Evolutionary conservation across 2,113 vertebrate genomes (phyloP).

Genomic region (Perca fluviatilis): DNA sequence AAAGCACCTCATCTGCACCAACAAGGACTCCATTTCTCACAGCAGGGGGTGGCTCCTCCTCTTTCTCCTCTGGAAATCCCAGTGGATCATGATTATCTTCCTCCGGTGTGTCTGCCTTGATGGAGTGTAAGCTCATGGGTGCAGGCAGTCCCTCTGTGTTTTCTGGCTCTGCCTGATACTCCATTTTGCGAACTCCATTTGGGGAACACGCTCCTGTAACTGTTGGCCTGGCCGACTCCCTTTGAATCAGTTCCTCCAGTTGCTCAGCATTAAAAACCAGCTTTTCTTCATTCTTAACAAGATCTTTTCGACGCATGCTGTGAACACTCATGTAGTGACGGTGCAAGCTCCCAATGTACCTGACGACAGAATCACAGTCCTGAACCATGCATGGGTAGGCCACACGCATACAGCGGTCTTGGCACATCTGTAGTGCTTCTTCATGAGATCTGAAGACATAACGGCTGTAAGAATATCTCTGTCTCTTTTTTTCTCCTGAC

Average conservation of each 20-base stretch:
- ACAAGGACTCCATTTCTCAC: conserved; percentile 75
- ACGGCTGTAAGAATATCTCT: background rate
- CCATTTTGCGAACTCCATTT: conserved; percentile 78
- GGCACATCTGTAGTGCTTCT: conserved; percentile 96
- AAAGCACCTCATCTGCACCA: conserved; percentile 80
- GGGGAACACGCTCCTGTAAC: conserved; percentile 52
- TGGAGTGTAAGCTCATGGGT: conserved; percentile 73
- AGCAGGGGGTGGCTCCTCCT: conserved; percentile 51
- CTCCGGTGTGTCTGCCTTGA: conserved; percentile 58
- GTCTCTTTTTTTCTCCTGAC: background rate
- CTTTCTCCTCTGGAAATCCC: conserved; percentile 65
- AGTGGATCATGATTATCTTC: conserved; percentile 53
- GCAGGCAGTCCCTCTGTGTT: conserved; percentile 58
- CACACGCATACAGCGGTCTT: conserved; percentile 87
- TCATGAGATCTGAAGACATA: conserved; percentile 82
- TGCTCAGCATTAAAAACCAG: conserved; percentile 86
- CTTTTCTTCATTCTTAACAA: conserved; percentile 82
- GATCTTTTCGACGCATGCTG: conserved; percentile 82
- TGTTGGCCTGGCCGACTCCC: conserved; percentile 77
- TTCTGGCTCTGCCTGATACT: conserved; percentile 77
- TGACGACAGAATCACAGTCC: conserved; percentile 93
- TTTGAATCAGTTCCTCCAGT: conserved; percentile 85
- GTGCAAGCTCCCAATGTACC: conserved; percentile 88
- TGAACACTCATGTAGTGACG: conserved; percentile 93
- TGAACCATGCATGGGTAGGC: conserved; percentile 96